Base-by-base conservation (phyloP, 2,888 invertebrate genomes). In the Heliconius ethilla region DNA sequence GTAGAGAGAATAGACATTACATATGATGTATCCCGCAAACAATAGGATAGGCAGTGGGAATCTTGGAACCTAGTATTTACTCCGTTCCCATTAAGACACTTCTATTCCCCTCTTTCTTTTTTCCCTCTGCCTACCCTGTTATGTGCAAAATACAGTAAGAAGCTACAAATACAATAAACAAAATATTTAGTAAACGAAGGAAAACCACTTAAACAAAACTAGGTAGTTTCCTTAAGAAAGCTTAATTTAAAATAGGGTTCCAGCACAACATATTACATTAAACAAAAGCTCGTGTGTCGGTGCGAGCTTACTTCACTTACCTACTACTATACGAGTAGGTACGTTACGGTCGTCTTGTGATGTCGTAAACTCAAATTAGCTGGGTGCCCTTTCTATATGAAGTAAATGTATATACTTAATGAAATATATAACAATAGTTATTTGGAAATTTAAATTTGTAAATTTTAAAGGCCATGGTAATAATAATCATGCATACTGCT, bases 311-410 rank as follows among this genome's bases (percentile, higher is more conserved):
- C 40, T 65, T 65, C 27, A 74, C 72, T 73, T 78, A 78, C 33
- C 33, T 33, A 33, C 75, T 22, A 51, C 78, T 22, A 51, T 51
- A 67, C 67, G 59, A 40, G 37, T 67, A 11, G 40, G 40, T 40
- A 67, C 7, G 67, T 84, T 84, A 83, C 83, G 86, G 84, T 84
- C 82, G 86, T 86, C 89, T 82, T 85, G 84, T 85, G 89, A 87
- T 87, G 84, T 88, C 90, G 87, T 91, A 91, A 91, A 91, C 88
- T 90, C 89, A 90, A 91, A 91, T 91, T 91, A 91, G 90, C 87
- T 88, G 84, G 86, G 86, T 87, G 87, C 86, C 63, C 63, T 27
- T n/a, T 79, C 37, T 82, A 85, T 84, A 84, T 75, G 89, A 82
- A 62, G 81, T 40, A 37, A 22, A 63, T 22, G 11, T 51, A 33